Base-by-base conservation (phyloP, 2,888 invertebrate genomes). In the Cyclophora punctaria region DNA sequence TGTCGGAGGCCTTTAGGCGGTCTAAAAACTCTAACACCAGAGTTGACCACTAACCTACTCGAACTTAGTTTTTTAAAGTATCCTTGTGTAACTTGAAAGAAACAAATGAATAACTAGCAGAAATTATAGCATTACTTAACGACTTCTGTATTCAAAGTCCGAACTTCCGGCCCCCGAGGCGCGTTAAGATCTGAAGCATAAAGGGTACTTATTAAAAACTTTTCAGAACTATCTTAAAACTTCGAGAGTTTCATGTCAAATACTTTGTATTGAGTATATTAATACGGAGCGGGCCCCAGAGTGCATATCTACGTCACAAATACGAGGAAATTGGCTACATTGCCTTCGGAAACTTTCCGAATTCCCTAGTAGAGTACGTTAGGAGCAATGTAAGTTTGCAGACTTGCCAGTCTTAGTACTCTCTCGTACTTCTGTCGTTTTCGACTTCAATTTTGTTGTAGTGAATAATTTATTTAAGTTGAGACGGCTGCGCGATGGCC, bases 321-420 rank as follows among this genome's bases (percentile, higher is more conserved):
- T 73, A 71, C 71, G 69, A 20, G 74, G 74, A 76, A 78, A 79
- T 79, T 75, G 73, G 71, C 74, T 77, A 71, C 74, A 75, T 69
- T 73, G 75, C 67, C 64, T 71, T 64, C 60, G 58, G 65, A 73
- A 80, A 79, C 67, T 78, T 80, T 69, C 64, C 62, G 64, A 64
- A 69, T 65, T 68, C 72, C 69, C 69, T 59, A 50, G 57, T 56
- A 51, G 60, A 67, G 64, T 66, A 66, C 60, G 63, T 69, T 67
- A 66, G 62, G 70, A 69, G 64, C 65, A 69, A 72, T 69, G 69
- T 69, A 76, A 80, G 71, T 80, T 80, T 60, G 58, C 68, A 75
- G 75, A 77, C 75, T 62, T 61, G 55, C 37, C 37, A 37, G 37
- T 37, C 37, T 37, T 37, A 37, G 37, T 37, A 37, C 37, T 5